Conservation (phyloP, 2,797 vertebrate species). For the Anniella stebbinsi region DNA sequence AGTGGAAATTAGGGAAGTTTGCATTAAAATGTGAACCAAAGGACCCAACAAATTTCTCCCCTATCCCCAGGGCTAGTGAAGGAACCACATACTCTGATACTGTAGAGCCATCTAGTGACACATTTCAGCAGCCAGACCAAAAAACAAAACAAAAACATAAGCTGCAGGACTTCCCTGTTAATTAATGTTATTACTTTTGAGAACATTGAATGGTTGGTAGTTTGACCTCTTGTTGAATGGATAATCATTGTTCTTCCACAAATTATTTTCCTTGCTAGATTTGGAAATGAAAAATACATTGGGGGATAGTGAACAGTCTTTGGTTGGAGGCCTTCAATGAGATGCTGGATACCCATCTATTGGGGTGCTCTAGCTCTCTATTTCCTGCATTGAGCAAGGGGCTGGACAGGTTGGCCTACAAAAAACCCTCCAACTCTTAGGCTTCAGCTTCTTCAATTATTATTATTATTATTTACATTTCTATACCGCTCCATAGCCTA, state of each 20-base stretch:
- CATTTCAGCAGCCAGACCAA: not conserved
- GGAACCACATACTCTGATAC: slow-evolving; percentile 16
- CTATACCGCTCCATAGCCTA: no score
- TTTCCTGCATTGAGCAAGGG: not conserved
- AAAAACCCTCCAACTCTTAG: not conserved
- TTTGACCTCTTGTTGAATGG: rapidly evolving
- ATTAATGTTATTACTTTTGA: rapidly evolving
- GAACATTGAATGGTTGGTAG: not conserved
- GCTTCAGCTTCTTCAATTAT: not conserved
- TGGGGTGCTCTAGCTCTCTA: not conserved
- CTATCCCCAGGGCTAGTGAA: not conserved
- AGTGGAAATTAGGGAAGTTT: no score
- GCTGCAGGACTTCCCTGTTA: not conserved
- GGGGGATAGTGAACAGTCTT: not conserved
- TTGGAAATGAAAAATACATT: not conserved
- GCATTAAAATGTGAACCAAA: no score
- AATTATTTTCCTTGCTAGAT: rapidly evolving
- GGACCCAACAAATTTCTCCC: no score
- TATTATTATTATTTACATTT: no score
- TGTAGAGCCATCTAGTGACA: slow-evolving; percentile 74
- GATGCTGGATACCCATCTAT: not conserved
- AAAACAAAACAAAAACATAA: not conserved
- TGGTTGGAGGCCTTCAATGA: not conserved
- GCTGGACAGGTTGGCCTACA: not conserved
- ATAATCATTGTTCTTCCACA: not conserved